Conservation (phyloP, 2,113 vertebrate genomes). For the Regulus satrapa region DNA sequence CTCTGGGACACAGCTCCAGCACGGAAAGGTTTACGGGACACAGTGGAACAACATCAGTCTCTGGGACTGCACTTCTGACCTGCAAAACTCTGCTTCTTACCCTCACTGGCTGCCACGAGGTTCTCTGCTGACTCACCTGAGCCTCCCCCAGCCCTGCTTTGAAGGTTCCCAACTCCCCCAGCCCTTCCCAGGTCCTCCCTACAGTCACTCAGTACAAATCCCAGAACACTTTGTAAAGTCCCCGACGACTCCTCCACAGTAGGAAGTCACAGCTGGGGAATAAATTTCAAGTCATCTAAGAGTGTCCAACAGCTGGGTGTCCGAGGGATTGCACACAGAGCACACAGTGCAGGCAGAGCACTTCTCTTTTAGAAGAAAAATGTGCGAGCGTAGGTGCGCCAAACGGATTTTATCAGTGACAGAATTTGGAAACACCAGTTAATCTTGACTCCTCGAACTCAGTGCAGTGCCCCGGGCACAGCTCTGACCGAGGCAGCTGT, state of each 20-base stretch:
- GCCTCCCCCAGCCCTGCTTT: neutral
- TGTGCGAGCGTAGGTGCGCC: accelerated
- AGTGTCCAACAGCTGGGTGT: neutral
- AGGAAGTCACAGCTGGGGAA: neutral
- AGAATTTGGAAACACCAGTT: neutral
- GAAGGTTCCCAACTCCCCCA: too few species aligned
- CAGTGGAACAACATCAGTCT: accelerated
- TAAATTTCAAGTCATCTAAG: neutral
- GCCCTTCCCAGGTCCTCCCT: neutral
- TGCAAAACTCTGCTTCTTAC: neutral
- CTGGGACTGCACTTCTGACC: neutral
- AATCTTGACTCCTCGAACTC: neutral
- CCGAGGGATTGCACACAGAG: neutral
- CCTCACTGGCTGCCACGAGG: neutral
- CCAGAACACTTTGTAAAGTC: neutral
- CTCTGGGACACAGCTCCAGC: neutral
- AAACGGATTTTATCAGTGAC: neutral
- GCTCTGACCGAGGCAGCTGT: neutral
- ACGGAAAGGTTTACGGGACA: neutral
- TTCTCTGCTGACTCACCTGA: neutral
- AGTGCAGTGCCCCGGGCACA: neutral
- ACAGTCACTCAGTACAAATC: neutral
- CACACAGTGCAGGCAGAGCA: neutral
- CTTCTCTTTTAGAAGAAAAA: neutral
- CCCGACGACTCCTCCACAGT: neutral